phyloP scores from a whole-genome alignment of 2,797 vertebrate genomes.

The Lagodon rhomboides region DNA sequence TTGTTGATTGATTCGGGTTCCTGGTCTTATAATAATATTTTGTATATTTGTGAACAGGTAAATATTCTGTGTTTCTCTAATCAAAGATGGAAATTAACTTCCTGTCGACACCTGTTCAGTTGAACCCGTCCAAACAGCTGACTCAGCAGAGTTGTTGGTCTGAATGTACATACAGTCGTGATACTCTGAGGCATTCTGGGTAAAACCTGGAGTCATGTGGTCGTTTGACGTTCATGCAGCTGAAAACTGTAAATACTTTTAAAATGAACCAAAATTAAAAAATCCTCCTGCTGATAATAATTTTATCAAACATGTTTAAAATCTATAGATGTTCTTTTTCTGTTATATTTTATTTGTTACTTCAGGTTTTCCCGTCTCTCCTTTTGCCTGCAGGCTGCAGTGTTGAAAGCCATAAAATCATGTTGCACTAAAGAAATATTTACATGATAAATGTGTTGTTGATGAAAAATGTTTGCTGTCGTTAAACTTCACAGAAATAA shows the following conservation, averaged over 20 bases:
- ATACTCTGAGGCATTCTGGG: slow-evolving; percentile 12
- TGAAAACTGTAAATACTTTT: no score
- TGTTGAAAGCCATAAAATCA: slow-evolving; percentile 25
- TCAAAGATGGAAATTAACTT: no score
- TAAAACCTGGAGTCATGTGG: background rate
- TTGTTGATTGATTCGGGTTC: no score
- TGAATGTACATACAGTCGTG: background rate
- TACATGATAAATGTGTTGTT: background rate
- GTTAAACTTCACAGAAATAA: no score
- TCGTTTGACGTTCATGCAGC: no score
- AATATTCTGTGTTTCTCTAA: no score
- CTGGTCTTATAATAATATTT: no score
- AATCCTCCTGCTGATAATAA: background rate
- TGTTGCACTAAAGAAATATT: slow-evolving; percentile 34
- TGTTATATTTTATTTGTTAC: background rate
- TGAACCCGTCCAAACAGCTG: background rate
- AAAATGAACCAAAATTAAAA: background rate
- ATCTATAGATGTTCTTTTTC: background rate
- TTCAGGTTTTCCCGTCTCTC: background rate
- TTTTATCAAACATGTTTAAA: no score
- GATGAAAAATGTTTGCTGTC: slow-evolving; percentile 4
- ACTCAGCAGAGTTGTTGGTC: background rate
- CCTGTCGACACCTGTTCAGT: background rate
- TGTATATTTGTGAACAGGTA: no score
- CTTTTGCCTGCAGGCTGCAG: slow-evolving; percentile 3